Evolutionary conservation across 2,113 vertebrate genomes (phyloP).

Genomic region (Sebastes schlegelii): DNA sequence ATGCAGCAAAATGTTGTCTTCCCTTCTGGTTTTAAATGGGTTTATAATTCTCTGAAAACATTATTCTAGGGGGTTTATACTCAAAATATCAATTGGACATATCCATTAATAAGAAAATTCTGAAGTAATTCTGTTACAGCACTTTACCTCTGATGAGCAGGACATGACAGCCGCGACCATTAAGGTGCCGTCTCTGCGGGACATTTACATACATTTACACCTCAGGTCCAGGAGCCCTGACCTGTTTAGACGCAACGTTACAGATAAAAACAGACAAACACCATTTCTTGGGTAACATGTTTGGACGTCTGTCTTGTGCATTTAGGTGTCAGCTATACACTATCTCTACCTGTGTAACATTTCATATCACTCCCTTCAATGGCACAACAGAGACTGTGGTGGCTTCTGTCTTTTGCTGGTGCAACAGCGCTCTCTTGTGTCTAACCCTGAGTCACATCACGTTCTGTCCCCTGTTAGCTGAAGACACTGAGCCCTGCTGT

Average conservation of each 20-base stretch:
- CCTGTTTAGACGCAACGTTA: conserved; percentile 2
- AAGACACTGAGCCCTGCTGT: conserved; percentile 13
- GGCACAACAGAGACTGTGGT: neutral
- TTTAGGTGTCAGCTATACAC: conserved; percentile 13
- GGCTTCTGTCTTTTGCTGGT: conserved; percentile 21
- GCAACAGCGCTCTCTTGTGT: conserved; percentile 53
- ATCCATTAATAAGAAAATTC: conserved; percentile 19
- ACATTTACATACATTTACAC: conserved; percentile 30
- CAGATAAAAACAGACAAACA: conserved; percentile 31
- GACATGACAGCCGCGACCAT: neutral
- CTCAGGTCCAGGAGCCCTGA: conserved; percentile 23
- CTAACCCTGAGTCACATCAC: conserved; percentile 17
- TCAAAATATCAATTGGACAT: conserved; percentile 30
- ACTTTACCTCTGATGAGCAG: conserved; percentile 42
- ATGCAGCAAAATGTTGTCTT: conserved; percentile 17
- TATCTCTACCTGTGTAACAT: conserved; percentile 20
- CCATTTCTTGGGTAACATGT: conserved; percentile 7
- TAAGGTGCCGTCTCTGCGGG: neutral
- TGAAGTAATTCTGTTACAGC: conserved; percentile 34
- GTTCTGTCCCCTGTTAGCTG: conserved; percentile 8
- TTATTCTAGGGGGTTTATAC: conserved; percentile 1
- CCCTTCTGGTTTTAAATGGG: conserved; percentile 22
- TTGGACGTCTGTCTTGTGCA: conserved; percentile 22
- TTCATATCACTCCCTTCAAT: neutral
- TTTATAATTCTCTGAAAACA: conserved; percentile 26